Percentiles rank a stretch among this genome's conserved stretches.
Conservation (phyloP, 2,113 vertebrate species). For the Leucopsar rothschildi region DNA sequence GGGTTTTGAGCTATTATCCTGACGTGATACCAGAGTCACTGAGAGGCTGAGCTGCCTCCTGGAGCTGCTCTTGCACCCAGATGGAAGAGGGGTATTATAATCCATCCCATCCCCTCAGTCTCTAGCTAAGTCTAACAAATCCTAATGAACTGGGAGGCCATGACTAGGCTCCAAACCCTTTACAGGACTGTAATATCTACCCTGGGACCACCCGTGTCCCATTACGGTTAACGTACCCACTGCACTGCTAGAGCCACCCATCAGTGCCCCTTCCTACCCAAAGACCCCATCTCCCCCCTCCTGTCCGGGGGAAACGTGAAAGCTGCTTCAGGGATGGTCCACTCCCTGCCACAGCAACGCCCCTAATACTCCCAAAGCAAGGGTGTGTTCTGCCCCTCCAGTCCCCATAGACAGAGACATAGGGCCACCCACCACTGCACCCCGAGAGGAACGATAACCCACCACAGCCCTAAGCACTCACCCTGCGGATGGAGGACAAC, state of each 20-base stretch:
- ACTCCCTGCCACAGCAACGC: neutral
- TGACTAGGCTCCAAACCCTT: fast-evolving
- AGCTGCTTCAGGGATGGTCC: neutral
- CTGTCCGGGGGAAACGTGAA: fast-evolving
- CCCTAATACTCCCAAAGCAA: too few relatives aligned
- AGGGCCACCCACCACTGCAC: too few relatives aligned
- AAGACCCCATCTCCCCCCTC: neutral
- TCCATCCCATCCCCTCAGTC: neutral
- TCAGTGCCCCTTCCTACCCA: neutral
- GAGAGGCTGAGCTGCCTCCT: neutral
- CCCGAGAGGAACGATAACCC: too few relatives aligned
- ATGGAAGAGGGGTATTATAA: neutral
- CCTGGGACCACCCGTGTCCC: neutral
- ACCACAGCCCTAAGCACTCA: too few relatives aligned
- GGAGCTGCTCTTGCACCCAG: neutral
- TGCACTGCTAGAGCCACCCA: neutral
- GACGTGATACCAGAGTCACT: neutral
- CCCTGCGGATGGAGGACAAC: fast-evolving
- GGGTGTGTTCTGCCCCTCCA: too few relatives aligned
- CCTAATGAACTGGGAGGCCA: neutral
- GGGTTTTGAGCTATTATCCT: neutral
- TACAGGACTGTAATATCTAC: fast-evolving
- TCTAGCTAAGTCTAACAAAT: neutral
- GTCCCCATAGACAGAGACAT: fast-evolving
- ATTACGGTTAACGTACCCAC: neutral